Conservation (phyloP, 1,140 invertebrate genomes). For the Pemphigus obesinymphae region DNA sequence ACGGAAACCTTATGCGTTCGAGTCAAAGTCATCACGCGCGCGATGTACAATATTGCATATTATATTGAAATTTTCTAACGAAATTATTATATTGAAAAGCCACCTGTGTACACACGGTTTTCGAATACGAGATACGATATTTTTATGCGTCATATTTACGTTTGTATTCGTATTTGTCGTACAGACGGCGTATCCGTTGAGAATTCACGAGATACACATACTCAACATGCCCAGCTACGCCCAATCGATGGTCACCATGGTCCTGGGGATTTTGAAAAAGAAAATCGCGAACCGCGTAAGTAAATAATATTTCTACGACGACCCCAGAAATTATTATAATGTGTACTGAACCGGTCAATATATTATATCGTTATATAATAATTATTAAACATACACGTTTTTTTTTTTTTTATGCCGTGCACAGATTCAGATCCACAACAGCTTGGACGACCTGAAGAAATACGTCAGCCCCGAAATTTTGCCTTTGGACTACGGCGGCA, state of each 20-base stretch:
- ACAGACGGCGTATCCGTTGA: constrained; percentile 18
- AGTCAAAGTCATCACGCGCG: no score
- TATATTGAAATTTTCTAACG: no score
- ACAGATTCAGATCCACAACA: constrained; percentile 7
- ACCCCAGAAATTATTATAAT: no score
- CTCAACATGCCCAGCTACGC: constrained; percentile 3
- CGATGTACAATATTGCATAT: no score
- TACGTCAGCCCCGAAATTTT: not conserved
- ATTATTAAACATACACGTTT: not conserved
- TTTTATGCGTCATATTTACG: not conserved
- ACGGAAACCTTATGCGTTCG: no score
- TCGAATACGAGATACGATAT: no score
- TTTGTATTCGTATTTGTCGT: not conserved
- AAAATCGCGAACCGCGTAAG: constrained; percentile 8
- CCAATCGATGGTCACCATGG: not conserved
- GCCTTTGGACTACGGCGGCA: constrained; percentile 32
- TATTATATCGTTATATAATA: no score
- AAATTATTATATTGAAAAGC: no score
- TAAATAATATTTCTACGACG: no score
- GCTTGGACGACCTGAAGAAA: not conserved
- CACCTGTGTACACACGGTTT: no score
- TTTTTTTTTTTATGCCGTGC: not conserved
- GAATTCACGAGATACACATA: constrained; percentile 11
- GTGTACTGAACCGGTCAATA: no score
- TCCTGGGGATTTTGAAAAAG: not conserved